Evolutionary conservation across 2,113 vertebrate genomes (phyloP).

Genomic region (Athene noctua): DNA sequence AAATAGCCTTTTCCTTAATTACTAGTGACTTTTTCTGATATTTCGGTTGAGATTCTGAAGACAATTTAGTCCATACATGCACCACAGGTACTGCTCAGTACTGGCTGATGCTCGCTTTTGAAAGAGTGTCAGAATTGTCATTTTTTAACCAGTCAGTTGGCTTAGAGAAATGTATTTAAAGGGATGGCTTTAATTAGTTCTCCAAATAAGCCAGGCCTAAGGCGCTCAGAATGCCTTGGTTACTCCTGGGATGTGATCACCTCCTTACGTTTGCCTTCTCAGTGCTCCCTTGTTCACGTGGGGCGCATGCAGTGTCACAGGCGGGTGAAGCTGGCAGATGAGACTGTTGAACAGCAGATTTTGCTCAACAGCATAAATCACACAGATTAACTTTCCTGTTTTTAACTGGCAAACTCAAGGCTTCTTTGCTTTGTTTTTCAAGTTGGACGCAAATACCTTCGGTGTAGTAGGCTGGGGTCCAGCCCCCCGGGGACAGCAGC

Average conservation of each 20-base stretch:
- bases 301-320: not conserved
- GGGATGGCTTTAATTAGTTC: not conserved
- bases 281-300: not conserved
- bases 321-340: not conserved
- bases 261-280: not conserved
- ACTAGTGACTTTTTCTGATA: not conserved
- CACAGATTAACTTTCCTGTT: not conserved
- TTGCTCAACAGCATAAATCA: not conserved
- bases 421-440: not conserved
- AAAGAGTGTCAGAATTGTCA: not conserved
- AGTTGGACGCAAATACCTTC: no score
- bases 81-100: not conserved
- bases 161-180: not conserved
- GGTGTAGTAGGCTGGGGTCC: not conserved
- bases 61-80: not conserved
- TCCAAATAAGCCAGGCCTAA: not conserved
- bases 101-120: not conserved
- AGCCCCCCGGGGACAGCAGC: not conserved
- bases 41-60: not conserved
- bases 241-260: not conserved
- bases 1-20: not conserved
- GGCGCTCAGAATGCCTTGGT: not conserved
- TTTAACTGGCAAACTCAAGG: not conserved
- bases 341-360: not conserved
- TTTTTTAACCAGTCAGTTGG: not conserved